These are phyloP conservation scores for Acrocephalus scirpaceus DNA, from an alignment of 2,797 vertebrate species.

Conservation along the genomic window DNA sequence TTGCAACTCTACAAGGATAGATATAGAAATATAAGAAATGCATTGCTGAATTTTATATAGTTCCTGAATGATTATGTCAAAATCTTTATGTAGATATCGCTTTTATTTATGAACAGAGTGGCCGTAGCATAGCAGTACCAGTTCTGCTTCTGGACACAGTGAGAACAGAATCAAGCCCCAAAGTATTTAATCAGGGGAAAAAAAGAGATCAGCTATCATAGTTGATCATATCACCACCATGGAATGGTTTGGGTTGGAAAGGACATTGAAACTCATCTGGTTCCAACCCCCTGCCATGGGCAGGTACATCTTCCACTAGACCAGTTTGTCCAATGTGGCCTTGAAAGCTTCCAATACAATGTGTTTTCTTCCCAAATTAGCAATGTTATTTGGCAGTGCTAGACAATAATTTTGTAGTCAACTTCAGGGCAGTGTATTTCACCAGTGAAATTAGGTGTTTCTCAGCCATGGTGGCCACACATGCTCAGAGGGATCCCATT, in stretches of 20 bases:
- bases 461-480: background rate
- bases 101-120: background rate
- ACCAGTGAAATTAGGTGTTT: background rate
- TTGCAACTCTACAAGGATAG: background rate
- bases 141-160: background rate
- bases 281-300: background rate
- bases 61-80: background rate
- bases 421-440: background rate
- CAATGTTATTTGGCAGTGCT: background rate
- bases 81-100: background rate
- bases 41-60: background rate
- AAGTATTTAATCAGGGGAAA: background rate
- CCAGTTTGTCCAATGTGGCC: background rate
- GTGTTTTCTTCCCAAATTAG: background rate
- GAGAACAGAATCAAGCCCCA: background rate
- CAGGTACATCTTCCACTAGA: background rate
- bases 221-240: background rate
- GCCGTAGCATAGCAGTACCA: background rate
- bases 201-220: background rate
- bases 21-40: background rate
- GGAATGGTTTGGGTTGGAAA: background rate
- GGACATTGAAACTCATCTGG: background rate
- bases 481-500: background rate
- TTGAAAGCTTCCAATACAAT: background rate
- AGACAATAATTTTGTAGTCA: background rate